Base-by-base conservation (phyloP, 2,113 vertebrate genomes). In the Oenanthe oenanthe region DNA sequence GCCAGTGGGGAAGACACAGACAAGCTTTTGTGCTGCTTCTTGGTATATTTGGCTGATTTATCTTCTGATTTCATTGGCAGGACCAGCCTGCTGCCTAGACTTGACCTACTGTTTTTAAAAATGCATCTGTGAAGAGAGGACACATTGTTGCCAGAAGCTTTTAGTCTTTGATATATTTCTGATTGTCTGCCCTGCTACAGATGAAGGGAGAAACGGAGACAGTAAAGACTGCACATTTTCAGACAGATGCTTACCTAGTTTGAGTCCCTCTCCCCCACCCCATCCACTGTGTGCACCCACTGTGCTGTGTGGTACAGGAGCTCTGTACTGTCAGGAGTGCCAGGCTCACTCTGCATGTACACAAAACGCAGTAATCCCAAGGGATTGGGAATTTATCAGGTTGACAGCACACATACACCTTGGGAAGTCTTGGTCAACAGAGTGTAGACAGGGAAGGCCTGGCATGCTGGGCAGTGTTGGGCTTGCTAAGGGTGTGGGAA, bases 221-320 rank as follows among this genome's bases (percentile, higher is more conserved):
- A 65, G 66, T 34, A 72, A 60, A 62, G 45, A 31, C 17, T 68
- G 57, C 24, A 17, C 34, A 4, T 68, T 73, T 80, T 58, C 60
- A 76, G 42, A 36, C 25, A 58, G 60, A 47, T 29, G 47, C 61
- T 81, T 54, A 66, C 48, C 36, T 53, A 88, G n/a, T 74, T 54
- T 42, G 70, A 19, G 29, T 26, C 34, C 36, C 12, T 89, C 31
- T 83, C 56, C 47, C 38, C 40, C 17, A 14, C 31, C 43, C 38
- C 5, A 40, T 54, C 20, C n/a, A 17, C 47, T 18, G 29, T 54
- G 29, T 60, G 40, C 26, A 10, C 3, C 32, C 32, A 38, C 12
- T 0, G 0, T 62, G 38, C 17, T 4, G 7, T 47, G 19, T 1
- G 0, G 7, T 45, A 10, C 29, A 34, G 79, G 54, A 58, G 29